A percentile compares a stretch with the other conserved stretches of the same genome.
phyloP scores from a whole-genome alignment of 2,888 invertebrate genomes.

The Drosophila mercatorum region DNA sequence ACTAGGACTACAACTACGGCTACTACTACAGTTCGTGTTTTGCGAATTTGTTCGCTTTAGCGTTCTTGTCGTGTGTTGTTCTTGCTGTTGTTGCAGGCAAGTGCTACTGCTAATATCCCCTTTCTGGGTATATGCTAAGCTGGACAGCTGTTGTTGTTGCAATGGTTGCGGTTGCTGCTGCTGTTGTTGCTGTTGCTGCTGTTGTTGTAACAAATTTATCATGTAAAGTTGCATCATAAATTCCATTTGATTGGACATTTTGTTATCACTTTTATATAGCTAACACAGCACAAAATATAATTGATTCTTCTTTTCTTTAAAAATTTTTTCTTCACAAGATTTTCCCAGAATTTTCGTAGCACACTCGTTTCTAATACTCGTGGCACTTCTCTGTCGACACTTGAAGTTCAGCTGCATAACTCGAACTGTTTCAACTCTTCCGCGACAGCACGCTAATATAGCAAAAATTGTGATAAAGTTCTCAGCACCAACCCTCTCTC shows the following conservation, averaged over 20 bases:
- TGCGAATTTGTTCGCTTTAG: slow-evolving; percentile 80
- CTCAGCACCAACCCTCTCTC: slow-evolving; percentile 68
- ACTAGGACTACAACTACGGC: slow-evolving; percentile 84
- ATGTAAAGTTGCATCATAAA: slow-evolving; percentile 83
- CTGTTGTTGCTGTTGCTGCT: slow-evolving; percentile 34
- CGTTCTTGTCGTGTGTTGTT: slow-evolving; percentile 70
- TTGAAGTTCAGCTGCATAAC: slow-evolving; percentile 82
- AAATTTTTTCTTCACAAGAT: slow-evolving; percentile 40
- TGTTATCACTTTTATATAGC: slow-evolving; percentile 34
- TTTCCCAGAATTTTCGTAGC: slow-evolving; percentile 24
- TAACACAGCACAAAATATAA: slow-evolving; percentile 36
- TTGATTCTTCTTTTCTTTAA: slow-evolving; percentile 29
- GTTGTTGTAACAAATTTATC: slow-evolving; percentile 82
- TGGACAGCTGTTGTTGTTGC: slow-evolving; percentile 37
- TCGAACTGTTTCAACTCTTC: slow-evolving; percentile 84
- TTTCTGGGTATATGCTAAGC: slow-evolving; percentile 58
- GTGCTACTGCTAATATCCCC: slow-evolving; percentile 77
- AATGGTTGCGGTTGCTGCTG: slow-evolving; percentile 27
- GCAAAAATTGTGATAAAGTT: slow-evolving; percentile 59
- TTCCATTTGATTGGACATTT: slow-evolving; percentile 83
- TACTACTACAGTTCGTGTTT: slow-evolving; percentile 83
- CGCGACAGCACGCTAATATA: slow-evolving; percentile 77
- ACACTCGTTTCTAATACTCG: slow-evolving; percentile 30
- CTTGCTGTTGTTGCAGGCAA: slow-evolving; percentile 34
- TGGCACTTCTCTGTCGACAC: slow-evolving; percentile 59